Base-by-base conservation (phyloP, 2,113 vertebrate species). In the Nansenia antarctica region DNA sequence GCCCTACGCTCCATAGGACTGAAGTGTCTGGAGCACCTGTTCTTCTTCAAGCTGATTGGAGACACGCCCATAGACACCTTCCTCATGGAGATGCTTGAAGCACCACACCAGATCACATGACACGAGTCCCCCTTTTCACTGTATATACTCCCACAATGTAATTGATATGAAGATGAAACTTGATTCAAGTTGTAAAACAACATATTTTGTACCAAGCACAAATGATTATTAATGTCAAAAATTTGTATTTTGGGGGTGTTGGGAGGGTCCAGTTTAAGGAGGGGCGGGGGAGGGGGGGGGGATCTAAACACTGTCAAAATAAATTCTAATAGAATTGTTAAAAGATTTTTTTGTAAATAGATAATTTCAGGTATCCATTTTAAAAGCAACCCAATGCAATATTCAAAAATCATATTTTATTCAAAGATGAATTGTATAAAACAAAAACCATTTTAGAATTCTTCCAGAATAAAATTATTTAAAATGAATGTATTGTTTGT, bases 61-160 rank as follows among this genome's bases (percentile, higher is more conserved):
- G 96, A 98, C 89, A 98, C 96, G 3, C 96, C 97, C 49, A 98
- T 98, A 0, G 97, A 98, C 93, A 98, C 96, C 69, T 98, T 98
- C 76, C 94, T 98, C 61, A 98, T 98, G 97, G 97, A 98, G 92
- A 98, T 98, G 97, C 82, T 98, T 81, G 97, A 98, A 84, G 93
- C 96, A 0, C 95, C 96, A 0, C 94, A 98, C 83, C 97, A 97
- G 89, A 93, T 95, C 85, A 96, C 97, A 91, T 98, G 95, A 98
- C 84, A 81, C 35, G 66, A 81, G 80, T 72, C 64, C 22, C 3
- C 12, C 37, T 62, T 47, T 61, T 81, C 64, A 77, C 66, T 93
- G 90, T 90, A 92, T 60, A 92, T 91, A 89, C 65, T 70, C 77
- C 86, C 73, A 69, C 73, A 47, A 73, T 82, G 74, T 85, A 74